Percentiles rank a stretch among this genome's conserved stretches.
Evolutionary conservation across 2,797 vertebrate species (phyloP).

Genomic region (Cyclopterus lumpus): DNA sequence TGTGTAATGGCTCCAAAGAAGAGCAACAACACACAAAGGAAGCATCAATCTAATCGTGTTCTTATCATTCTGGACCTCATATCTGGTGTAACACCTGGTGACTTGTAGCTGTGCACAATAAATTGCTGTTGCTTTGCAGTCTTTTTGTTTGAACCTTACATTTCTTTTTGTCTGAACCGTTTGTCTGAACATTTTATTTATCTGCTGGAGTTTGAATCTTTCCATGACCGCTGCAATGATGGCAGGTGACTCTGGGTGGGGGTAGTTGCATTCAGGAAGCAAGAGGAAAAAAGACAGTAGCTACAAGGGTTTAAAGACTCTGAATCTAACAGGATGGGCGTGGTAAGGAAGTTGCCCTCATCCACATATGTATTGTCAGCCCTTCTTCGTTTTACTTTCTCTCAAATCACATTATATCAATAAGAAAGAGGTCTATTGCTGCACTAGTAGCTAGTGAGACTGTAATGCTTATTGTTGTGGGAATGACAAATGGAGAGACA

Average conservation of each 20-base stretch:
- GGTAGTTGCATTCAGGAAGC: background rate
- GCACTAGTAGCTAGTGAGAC: too few species aligned
- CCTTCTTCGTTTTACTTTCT: background rate
- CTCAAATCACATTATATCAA: background rate
- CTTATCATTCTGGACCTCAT: conserved; percentile 24
- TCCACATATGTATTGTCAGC: background rate
- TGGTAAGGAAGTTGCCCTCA: background rate
- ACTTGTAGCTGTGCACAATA: conserved; percentile 33
- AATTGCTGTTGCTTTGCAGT: conserved; percentile 37
- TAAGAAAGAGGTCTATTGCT: background rate
- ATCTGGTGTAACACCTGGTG: conserved; percentile 47
- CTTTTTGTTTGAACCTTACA: too few species aligned
- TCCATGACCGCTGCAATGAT: background rate
- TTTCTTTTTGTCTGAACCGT: conserved; percentile 2
- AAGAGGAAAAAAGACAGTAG: background rate
- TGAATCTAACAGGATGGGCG: background rate
- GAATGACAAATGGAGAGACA: conserved; percentile 1
- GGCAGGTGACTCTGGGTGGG: background rate
- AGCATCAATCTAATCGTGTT: conserved; percentile 46
- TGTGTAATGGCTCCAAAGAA: conserved; percentile 46
- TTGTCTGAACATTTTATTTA: conserved; percentile 2
- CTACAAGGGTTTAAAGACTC: background rate
- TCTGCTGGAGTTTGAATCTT: conserved; percentile 1
- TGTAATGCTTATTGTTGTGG: background rate
- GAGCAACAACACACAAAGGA: conserved; percentile 29